Base-by-base conservation (phyloP, 2,797 vertebrate species). In the Syngnathus acus region DNA sequence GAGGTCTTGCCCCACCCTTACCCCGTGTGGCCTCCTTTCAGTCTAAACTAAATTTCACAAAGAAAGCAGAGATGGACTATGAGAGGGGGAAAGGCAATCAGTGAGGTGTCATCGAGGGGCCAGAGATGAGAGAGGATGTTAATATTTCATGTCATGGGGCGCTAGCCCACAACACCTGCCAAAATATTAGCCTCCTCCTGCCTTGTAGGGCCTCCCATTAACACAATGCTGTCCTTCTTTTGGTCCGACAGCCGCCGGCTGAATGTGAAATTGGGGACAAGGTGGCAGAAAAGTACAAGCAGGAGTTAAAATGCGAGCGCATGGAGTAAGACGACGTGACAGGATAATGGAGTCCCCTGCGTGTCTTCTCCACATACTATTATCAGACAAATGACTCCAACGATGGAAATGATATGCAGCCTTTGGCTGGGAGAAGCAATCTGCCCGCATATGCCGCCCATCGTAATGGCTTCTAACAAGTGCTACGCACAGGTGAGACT, bases 61-160 rank as follows among this genome's bases (percentile, higher is more conserved):
- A 68, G 65, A 45, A 58, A 68, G 21, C 40, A 55, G 54, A 42
- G 43, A 38, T 16, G 63, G 47, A 67, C 74, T 65, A 64, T 68
- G 23, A 78, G 70, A 61, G 69, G 66, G 68, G 73, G 68, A 67
- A 76, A 87, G 81, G 84, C 83, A 90, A 90, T 92, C 90, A 90
- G 85, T 75, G 74, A 32, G 74, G 78, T 86, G 84, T 91, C 88
- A 87, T 71, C 70, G 82, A 88, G 83, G 82, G 87, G 83, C 69
- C 86, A 82, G 66, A 87, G 85, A 91, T 89, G 82, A 89, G 85
- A 88, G 86, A 87, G 85, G 69, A 68, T 85, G 85, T 93, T 90
- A 92, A 93, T 92, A 93, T 92, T 93, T 92, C 84, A 93, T 92
- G 90, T 86, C 84, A 77, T n/a, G 67, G 67, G 83, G 87, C 82